Percentiles rank a stretch among this genome's conserved stretches.
These are phyloP conservation scores for Ahaetulla prasina DNA, from an alignment of 2,113 vertebrate species.

Conservation along the genomic window DNA sequence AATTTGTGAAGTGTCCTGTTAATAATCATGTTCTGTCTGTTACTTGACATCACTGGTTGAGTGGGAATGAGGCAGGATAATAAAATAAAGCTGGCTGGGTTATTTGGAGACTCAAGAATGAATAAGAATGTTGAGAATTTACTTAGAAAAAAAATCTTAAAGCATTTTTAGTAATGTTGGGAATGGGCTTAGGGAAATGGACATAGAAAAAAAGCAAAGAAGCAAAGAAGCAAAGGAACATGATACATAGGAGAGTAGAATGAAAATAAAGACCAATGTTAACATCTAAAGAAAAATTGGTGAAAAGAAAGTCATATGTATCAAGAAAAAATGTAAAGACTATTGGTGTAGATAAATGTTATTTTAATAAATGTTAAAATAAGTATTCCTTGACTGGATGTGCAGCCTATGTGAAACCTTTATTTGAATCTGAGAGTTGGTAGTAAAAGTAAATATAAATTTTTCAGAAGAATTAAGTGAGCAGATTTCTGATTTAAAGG, in stretches of 20 bases:
- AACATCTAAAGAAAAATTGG: not conserved
- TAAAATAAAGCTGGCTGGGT: not conserved
- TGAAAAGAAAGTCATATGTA: not conserved
- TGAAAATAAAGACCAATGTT: not conserved
- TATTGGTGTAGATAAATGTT: too few species aligned
- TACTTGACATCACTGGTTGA: not conserved
- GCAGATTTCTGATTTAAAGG: not conserved
- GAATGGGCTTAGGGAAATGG: not conserved
- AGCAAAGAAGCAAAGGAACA: not conserved
- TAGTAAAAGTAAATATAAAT: not conserved
- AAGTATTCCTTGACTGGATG: too few species aligned
- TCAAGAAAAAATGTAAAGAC: not conserved
- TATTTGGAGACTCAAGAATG: not conserved
- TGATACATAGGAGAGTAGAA: not conserved
- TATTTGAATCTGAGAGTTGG: not conserved
- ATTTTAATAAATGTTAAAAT: too few species aligned
- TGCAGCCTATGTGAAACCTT: not conserved
- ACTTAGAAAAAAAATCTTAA: not conserved
- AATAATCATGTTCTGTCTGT: not conserved
- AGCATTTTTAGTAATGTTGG: not conserved
- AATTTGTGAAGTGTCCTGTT: not conserved
- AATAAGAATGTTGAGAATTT: not conserved
- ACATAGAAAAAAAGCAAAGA: not conserved
- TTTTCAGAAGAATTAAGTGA: not conserved
- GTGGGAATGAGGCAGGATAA: not conserved